Evolutionary conservation across 2,113 vertebrate species (phyloP).

Genomic region (Podocnemis expansa): DNA sequence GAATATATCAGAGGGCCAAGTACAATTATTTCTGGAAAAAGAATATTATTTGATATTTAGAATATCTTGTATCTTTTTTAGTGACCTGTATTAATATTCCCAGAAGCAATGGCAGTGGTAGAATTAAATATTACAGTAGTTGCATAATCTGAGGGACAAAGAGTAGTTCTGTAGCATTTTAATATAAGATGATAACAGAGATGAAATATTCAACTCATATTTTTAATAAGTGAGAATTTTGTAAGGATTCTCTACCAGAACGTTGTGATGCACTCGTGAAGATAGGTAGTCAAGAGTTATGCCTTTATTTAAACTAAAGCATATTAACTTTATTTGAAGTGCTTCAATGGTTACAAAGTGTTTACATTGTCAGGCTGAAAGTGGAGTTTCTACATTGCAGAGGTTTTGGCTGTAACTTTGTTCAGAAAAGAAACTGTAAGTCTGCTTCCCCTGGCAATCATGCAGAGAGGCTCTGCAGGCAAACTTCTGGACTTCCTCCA

Average conservation of each 20-base stretch:
- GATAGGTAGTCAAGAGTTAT: neutral
- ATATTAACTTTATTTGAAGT: constrained; percentile 48
- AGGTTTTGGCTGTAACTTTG: constrained; percentile 42
- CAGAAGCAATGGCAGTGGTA: neutral
- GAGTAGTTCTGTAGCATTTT: neutral
- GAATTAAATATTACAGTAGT: neutral
- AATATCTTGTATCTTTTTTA: neutral
- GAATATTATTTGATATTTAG: neutral
- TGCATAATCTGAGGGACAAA: neutral
- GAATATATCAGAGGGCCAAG: rapidly evolving
- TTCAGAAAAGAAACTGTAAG: constrained; percentile 68
- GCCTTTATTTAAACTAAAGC: neutral
- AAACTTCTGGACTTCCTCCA: constrained; percentile 80
- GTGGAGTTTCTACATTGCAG: neutral
- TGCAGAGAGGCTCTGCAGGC: constrained; percentile 72
- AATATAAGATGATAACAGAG: neutral
- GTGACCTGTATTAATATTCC: neutral
- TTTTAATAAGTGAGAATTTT: neutral
- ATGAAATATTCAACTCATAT: neutral
- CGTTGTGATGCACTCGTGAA: neutral
- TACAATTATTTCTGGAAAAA: neutral
- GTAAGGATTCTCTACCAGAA: neutral
- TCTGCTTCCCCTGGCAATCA: constrained; percentile 67
- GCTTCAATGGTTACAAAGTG: neutral
- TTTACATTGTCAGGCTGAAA: constrained; percentile 24